phyloP scores from a whole-genome alignment of 2,113 vertebrate species.

The Tiliqua scincoides region DNA sequence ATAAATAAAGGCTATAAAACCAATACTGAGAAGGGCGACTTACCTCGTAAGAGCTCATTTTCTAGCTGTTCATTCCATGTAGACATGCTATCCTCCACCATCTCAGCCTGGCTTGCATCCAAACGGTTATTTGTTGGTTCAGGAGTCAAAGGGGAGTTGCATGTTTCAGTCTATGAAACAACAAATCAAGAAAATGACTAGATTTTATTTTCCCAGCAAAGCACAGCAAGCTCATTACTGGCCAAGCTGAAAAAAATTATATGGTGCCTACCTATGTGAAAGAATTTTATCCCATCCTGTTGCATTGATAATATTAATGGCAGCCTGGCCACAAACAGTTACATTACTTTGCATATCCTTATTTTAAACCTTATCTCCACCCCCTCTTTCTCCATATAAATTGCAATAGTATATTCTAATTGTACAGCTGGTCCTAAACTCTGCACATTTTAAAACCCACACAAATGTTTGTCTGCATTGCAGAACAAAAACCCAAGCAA shows the following conservation, averaged over 20 bases:
- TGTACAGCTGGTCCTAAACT: conserved; percentile 1
- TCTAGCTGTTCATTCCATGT: conserved; percentile 73
- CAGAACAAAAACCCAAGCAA: conserved; percentile 18
- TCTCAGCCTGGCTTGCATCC: conserved; percentile 54
- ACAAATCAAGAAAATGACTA: conserved; percentile 24
- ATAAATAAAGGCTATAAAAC: background rate
- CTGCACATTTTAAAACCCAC: conserved; percentile 28
- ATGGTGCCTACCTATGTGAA: background rate
- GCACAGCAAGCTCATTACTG: background rate
- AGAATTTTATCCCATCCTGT: background rate
- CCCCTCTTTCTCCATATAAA: background rate
- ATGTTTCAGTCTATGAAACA: conserved; percentile 65
- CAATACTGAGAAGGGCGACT: conserved; percentile 35
- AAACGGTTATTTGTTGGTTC: conserved; percentile 47
- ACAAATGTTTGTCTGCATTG: background rate
- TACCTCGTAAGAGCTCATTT: conserved; percentile 78
- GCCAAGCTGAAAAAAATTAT: background rate
- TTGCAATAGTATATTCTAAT: background rate
- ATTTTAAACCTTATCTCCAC: background rate
- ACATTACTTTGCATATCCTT: background rate
- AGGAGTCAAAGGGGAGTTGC: conserved; percentile 44
- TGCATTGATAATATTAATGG: conserved; percentile 4
- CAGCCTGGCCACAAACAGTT: background rate
- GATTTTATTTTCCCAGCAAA: conserved; percentile 15
- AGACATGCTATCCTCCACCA: conserved; percentile 60